These are phyloP conservation scores for Nomada ferruginata DNA, from an alignment of 2,888 invertebrate genomes.

Conservation along the genomic window DNA sequence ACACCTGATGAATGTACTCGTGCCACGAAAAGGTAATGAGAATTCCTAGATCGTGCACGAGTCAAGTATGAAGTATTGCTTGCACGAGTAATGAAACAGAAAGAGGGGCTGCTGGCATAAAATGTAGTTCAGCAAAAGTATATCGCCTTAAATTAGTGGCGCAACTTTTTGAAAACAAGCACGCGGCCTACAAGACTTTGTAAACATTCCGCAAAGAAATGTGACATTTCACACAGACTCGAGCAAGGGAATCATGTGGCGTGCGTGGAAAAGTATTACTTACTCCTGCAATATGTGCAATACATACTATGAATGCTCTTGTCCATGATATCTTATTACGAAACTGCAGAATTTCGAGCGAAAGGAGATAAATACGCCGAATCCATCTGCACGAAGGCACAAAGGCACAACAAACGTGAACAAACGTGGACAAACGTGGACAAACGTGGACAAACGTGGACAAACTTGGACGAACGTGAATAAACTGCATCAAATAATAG, in stretches of 20 bases:
- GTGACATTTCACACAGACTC: not conserved
- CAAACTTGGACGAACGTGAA: not conserved
- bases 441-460: no score
- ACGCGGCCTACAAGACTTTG: not conserved
- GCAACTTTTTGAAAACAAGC: no score
- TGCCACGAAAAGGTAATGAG: conserved; percentile 68
- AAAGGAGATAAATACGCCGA: conserved; percentile 35
- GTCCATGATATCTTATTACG: conserved; percentile 11
- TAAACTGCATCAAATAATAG: conserved; percentile 64
- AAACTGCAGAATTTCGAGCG: conserved; percentile 14
- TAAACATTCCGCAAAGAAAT: not conserved
- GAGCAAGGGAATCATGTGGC: not conserved
- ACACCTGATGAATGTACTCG: conserved; percentile 72
- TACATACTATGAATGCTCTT: not conserved
- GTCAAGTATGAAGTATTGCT: conserved; percentile 65
- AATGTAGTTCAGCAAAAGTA: not conserved
- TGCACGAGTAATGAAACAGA: conserved; percentile 63
- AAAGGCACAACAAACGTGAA: conserved; percentile 10
- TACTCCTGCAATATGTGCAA: not conserved
- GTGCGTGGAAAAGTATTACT: not conserved
- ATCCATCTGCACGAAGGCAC: not conserved
- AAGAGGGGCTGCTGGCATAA: conserved; percentile 1
- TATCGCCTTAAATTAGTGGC: no score
- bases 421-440: no score
- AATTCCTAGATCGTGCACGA: conserved; percentile 65